Evolutionary conservation across 2,888 invertebrate species (phyloP), one percentile per base, ranked within the genome.

Genomic region (Melolontha melolontha): DNA sequence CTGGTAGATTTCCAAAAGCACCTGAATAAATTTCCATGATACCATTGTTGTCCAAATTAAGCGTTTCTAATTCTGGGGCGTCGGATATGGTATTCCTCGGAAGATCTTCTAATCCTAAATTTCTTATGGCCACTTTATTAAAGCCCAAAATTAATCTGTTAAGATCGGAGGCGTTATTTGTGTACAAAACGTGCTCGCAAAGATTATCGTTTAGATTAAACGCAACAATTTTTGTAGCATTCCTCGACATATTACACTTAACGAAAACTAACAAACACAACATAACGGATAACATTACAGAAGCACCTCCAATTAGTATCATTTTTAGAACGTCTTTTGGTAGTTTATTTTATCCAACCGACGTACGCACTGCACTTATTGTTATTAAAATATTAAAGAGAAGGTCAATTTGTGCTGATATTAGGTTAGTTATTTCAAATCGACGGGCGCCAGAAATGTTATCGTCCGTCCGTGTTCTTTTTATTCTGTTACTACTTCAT

Each of bases 321-420:
- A 14, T 47, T 16, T 47, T 17, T 11, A 39, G 12, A 22, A 34
- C 40, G 40, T 55, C 16, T 22, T 11, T 22, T 16, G 17, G 12
- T 40, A 55, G 17, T 17, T 40, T 40, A 22, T 41, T 41, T 29
- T n/a, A 16, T 54, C 12, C 44, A 34, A 59, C 12, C 12, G 22
- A 12, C 40, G 8, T n/a, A 14, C 11, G 8, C 12, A 17, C 27
- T 44, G 29, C 59, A 22, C 59, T 44, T 44, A 59, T 59, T 59
- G 17, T 59, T 59, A 40, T 59, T 59, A 14, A 59, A 59, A 47
- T 59, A 44, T 22, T 12, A 42, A 52, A 52, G 27, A 52, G 52
- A 64, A 64, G 64, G 64, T 64, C 64, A 64, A 64, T 64, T 64
- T 52, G 17, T 64, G 52, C 52, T 64, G 64, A 64, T 63, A 63